phyloP scores from a whole-genome alignment of 2,113 vertebrate genomes.

The Otocyon megalotis region DNA sequence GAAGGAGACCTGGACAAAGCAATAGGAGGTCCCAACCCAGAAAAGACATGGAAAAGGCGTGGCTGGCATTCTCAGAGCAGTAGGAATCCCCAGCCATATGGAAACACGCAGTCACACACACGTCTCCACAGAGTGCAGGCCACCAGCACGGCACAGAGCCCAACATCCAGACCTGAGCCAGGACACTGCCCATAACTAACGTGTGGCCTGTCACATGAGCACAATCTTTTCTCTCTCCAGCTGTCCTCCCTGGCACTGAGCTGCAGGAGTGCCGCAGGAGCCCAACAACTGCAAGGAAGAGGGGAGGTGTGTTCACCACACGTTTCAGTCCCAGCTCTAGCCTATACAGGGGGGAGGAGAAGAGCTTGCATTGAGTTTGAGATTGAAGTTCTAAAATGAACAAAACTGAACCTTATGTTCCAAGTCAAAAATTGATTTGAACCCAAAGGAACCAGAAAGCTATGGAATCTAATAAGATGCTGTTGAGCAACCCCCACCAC shows the following conservation, averaged over 20 bases:
- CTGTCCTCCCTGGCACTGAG: not conserved
- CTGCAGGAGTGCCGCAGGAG: not conserved
- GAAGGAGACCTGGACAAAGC: not conserved
- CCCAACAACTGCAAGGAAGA: not conserved
- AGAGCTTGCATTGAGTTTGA: not conserved
- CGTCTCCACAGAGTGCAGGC: not conserved
- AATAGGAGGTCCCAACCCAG: not conserved
- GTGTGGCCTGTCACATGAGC: rapidly evolving
- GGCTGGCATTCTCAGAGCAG: not conserved
- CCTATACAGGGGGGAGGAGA: not conserved
- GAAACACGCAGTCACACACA: not conserved
- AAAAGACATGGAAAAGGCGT: not conserved
- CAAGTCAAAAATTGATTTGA: not conserved
- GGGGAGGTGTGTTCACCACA: not conserved
- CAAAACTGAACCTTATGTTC: not conserved
- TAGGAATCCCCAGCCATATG: rapidly evolving
- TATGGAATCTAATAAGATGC: not conserved
- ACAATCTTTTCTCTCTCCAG: not conserved
- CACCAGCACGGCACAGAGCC: not conserved
- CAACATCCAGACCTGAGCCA: not conserved
- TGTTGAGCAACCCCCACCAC: not conserved
- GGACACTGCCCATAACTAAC: not conserved
- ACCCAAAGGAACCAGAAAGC: not conserved
- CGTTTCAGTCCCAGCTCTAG: not conserved
- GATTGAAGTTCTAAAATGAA: not conserved